These are phyloP conservation scores for Hedychridium roseum DNA, from an alignment of 2,888 invertebrate genomes.

Conservation along the genomic window DNA sequence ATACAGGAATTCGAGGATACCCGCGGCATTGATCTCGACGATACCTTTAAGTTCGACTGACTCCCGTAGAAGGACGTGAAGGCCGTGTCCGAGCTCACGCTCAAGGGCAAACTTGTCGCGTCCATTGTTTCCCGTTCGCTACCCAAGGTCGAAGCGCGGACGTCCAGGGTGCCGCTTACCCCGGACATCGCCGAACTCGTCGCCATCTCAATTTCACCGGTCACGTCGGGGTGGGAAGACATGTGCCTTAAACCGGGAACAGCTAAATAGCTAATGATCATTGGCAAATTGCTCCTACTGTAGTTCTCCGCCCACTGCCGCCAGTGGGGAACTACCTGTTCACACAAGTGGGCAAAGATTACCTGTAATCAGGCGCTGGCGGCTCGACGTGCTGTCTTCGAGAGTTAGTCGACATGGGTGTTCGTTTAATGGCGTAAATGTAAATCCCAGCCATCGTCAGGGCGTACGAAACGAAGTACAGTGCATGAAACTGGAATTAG, in stretches of 20 bases:
- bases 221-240: conserved; percentile 55
- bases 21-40: conserved; percentile 36
- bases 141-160: conserved; percentile 64
- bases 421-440: conserved; percentile 71
- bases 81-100: conserved; percentile 67
- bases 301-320: too few species aligned
- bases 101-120: conserved; percentile 61
- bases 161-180: conserved; percentile 62
- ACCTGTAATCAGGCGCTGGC: conserved; percentile 60
- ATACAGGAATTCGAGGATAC: conserved; percentile 33
- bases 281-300: too few species aligned
- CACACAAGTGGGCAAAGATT: too few species aligned
- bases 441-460: conserved; percentile 79
- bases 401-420: conserved; percentile 65
- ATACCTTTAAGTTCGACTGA: conserved; percentile 59
- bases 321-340: too few species aligned
- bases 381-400: conserved; percentile 57
- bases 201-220: conserved; percentile 59
- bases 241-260: conserved; percentile 59
- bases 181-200: conserved; percentile 58
- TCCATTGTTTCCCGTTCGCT: conserved; percentile 61
- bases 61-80: conserved; percentile 68
- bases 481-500: conserved; percentile 82
- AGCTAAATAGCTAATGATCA: too few species aligned
- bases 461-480: conserved; percentile 82